Evolutionary conservation across 2,888 invertebrate genomes (phyloP).

Genomic region (Cristatella mucedo): DNA sequence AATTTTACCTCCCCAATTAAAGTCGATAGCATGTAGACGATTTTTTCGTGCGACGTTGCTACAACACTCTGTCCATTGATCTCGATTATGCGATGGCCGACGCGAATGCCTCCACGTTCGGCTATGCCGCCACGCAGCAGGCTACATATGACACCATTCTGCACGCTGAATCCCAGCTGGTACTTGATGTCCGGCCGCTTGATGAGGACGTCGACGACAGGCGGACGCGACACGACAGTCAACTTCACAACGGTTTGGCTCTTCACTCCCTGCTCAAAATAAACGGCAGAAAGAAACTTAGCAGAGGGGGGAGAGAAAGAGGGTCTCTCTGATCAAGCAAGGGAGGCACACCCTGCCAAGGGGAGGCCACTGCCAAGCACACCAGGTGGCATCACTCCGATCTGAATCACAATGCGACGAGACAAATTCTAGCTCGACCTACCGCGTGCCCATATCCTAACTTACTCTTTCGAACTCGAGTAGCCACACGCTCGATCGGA

Average conservation of each 20-base stretch:
- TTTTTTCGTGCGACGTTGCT: conserved; percentile 97
- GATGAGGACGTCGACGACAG: conserved; percentile 97
- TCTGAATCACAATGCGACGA: too few species aligned
- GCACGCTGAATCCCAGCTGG: conserved; percentile 97
- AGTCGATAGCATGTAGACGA: conserved; percentile 93
- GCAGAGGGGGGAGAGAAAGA: too few species aligned
- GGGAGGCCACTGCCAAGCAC: too few species aligned
- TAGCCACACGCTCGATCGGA: too few species aligned
- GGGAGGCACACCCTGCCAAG: too few species aligned
- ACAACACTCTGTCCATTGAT: conserved; percentile 99
- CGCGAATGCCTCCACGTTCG: conserved; percentile 92
- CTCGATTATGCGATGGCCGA: conserved; percentile 98
- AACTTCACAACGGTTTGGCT: conserved; percentile 95
- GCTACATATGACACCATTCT: conserved; percentile 99
- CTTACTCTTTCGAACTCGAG: too few species aligned
- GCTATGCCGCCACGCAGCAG: conserved; percentile 93
- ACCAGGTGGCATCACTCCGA: too few species aligned
- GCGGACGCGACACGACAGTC: conserved; percentile 96
- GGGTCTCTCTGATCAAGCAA: too few species aligned
- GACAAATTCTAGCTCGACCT: too few species aligned
- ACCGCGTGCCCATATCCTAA: too few species aligned
- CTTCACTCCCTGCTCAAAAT: conserved; percentile 65
- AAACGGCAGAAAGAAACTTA: too few species aligned
- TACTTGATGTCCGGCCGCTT: conserved; percentile 98
- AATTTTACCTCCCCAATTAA: conserved; percentile 95